These are phyloP conservation scores for Mobula birostris DNA, from an alignment of 2,113 vertebrate genomes.

Conservation along the genomic window DNA sequence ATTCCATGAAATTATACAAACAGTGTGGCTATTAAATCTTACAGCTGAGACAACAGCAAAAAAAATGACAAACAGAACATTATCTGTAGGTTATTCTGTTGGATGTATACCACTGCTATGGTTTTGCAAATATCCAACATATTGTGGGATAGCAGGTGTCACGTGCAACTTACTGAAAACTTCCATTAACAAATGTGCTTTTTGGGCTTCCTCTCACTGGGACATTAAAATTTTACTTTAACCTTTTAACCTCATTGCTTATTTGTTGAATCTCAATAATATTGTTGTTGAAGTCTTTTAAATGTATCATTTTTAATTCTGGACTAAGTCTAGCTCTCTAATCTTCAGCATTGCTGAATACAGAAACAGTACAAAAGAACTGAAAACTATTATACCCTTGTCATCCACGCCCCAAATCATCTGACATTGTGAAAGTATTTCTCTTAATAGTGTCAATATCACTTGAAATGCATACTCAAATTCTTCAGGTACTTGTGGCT, in stretches of 20 bases:
- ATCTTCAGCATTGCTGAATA: no score
- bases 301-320: not conserved
- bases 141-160: not conserved
- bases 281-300: not conserved
- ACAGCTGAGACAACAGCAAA: not conserved
- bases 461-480: constrained; percentile 2
- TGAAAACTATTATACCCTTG: not conserved
- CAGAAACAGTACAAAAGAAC: not conserved
- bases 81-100: not conserved
- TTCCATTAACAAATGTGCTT: not conserved
- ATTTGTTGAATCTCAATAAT: not conserved
- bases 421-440: not conserved
- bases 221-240: not conserved
- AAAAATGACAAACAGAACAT: not conserved
- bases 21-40: not conserved
- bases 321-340: not conserved
- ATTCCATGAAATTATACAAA: not conserved
- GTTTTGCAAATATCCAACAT: no score
- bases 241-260: not conserved
- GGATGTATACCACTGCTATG: not conserved
- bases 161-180: not conserved
- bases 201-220: not conserved
- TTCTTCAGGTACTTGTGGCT: not conserved
- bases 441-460: not conserved
- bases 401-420: not conserved